Evolutionary conservation across 2,797 vertebrate genomes (phyloP).

Genomic region (Hemitrygon akajei): DNA sequence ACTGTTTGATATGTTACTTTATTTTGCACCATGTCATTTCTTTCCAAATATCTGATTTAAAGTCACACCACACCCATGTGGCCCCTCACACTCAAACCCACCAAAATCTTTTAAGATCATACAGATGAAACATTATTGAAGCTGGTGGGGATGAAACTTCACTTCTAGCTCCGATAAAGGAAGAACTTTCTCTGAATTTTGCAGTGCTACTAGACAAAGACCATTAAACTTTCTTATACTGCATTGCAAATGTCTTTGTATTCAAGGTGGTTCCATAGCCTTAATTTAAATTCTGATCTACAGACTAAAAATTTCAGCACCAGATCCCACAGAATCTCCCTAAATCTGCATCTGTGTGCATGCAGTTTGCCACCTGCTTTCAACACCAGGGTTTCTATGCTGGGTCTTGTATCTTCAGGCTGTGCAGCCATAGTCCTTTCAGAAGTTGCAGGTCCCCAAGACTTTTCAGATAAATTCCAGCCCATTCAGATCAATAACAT

Average conservation of each 20-base stretch:
- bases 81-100: background rate
- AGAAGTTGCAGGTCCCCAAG: background rate
- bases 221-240: background rate
- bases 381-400: background rate
- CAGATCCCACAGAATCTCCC: background rate
- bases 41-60: background rate
- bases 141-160: background rate
- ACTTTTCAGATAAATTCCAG: background rate
- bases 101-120: background rate
- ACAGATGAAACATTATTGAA: background rate
- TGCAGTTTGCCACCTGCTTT: background rate
- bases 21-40: background rate
- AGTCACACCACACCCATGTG: too few relatives aligned
- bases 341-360: background rate
- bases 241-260: background rate
- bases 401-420: too few relatives aligned
- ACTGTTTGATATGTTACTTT: background rate
- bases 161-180: background rate
- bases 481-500: background rate
- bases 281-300: background rate
- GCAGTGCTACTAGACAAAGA: background rate
- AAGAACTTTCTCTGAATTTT: background rate
- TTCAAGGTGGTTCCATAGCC: background rate
- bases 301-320: background rate
- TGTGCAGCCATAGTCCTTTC: background rate